Percentiles rank a stretch among this genome's conserved stretches.
These are phyloP conservation scores for Dorcus hopei DNA, from an alignment of 2,888 invertebrate genomes.

Conservation along the genomic window DNA sequence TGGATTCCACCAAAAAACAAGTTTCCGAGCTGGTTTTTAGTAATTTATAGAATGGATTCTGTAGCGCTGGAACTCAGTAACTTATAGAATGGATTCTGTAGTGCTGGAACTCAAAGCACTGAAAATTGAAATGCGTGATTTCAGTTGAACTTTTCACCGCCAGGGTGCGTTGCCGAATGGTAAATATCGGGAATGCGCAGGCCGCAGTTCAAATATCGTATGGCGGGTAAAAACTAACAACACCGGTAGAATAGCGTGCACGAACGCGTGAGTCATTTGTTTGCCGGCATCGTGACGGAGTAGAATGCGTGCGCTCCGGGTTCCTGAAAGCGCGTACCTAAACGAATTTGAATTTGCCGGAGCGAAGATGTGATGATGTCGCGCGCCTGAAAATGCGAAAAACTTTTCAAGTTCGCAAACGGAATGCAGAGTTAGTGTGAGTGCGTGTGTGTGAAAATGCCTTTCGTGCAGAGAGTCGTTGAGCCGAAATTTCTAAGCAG, in stretches of 20 bases:
- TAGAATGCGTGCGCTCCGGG: conserved; percentile 11
- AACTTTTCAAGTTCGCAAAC: no score
- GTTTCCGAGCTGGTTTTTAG: no score
- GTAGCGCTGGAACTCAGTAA: no score
- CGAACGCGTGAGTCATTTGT: conserved; percentile 20
- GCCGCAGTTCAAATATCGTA: conserved; percentile 17
- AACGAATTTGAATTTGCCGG: neutral
- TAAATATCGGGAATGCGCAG: conserved; percentile 1
- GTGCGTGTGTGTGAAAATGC: conserved; percentile 59
- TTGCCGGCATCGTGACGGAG: conserved; percentile 14
- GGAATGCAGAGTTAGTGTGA: conserved; percentile 5
- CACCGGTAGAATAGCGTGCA: conserved; percentile 14
- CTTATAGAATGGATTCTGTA: no score
- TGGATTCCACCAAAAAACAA: no score
- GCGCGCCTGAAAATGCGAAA: no score
- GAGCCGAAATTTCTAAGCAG: conserved; percentile 78
- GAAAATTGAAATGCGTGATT: no score
- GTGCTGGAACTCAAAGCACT: no score
- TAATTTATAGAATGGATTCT: no score
- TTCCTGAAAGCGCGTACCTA: neutral
- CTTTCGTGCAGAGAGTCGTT: conserved; percentile 81
- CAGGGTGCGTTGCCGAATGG: no score
- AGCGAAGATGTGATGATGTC: conserved; percentile 18
- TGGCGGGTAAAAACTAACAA: conserved; percentile 13
- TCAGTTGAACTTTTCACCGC: no score